These are phyloP conservation scores for Lethrus apterus DNA, from an alignment of 1,140 invertebrate genomes.

Conservation along the genomic window DNA sequence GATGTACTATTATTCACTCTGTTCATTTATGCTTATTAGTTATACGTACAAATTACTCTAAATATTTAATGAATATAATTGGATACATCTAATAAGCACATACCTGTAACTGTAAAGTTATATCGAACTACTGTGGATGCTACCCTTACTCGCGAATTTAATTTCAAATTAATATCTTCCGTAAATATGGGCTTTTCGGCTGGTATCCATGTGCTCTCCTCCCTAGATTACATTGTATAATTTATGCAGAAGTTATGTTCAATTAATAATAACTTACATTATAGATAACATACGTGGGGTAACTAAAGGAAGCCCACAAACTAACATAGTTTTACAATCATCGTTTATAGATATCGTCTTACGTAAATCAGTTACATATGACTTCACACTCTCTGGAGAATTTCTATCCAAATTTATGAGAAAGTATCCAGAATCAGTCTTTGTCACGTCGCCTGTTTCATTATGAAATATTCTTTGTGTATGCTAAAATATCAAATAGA, in stretches of 20 bases:
- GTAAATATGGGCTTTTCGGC: constrained; percentile 31
- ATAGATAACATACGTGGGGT: constrained; percentile 43
- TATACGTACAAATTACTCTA: too few relatives aligned
- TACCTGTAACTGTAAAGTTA: constrained; percentile 29
- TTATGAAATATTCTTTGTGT: constrained; percentile 46
- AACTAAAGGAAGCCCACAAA: constrained; percentile 51
- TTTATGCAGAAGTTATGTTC: constrained; percentile 11
- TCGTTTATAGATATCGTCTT: constrained; percentile 32
- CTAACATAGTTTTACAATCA: constrained; percentile 43
- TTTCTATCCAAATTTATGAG: constrained; percentile 49
- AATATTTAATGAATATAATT: neutral
- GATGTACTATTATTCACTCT: too few relatives aligned
- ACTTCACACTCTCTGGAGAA: constrained; percentile 38
- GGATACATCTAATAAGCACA: neutral
- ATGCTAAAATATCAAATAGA: constrained; percentile 42
- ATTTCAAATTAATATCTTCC: constrained; percentile 23
- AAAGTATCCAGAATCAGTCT: constrained; percentile 50
- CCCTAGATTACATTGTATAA: constrained; percentile 23
- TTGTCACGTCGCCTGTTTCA: constrained; percentile 31
- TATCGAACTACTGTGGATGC: constrained; percentile 21
- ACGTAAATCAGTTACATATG: constrained; percentile 39
- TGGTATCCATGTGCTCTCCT: constrained; percentile 36
- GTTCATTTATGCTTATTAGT: too few relatives aligned
- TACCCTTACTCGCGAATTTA: constrained; percentile 24
- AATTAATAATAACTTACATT: constrained; percentile 34